Conservation (phyloP, 2,797 vertebrate genomes). For the Eutrigla gurnardus region DNA sequence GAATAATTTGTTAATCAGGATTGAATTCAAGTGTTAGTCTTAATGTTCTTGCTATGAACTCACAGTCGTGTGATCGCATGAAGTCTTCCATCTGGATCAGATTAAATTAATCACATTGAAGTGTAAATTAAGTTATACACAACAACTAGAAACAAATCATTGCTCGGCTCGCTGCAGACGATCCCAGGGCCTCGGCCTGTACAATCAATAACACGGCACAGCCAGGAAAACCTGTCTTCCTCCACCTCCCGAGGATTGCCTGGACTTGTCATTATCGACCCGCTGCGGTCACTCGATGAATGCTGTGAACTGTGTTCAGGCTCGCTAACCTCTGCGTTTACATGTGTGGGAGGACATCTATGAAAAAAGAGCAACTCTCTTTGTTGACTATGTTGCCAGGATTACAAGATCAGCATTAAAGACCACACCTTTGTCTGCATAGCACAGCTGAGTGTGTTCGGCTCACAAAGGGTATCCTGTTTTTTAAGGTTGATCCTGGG, state of each 20-base stretch:
- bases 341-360: conserved; percentile 65
- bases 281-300: conserved; percentile 51
- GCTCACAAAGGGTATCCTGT: conserved; percentile 70
- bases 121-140: neutral
- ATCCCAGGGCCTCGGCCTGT: conserved; percentile 25
- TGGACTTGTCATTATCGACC: conserved; percentile 70
- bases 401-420: conserved; percentile 67
- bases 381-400: conserved; percentile 77
- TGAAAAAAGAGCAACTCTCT: conserved; percentile 56
- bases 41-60: neutral
- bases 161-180: conserved; percentile 11
- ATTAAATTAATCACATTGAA: conserved; percentile 9
- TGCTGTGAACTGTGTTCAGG: conserved; percentile 30
- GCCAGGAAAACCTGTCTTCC: conserved; percentile 49
- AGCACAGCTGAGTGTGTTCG: conserved; percentile 61
- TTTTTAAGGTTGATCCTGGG: conserved; percentile 47
- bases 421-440: conserved; percentile 79
- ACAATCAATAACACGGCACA: conserved; percentile 37
- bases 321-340: conserved; percentile 40
- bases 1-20: too few species aligned
- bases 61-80: neutral
- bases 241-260: conserved; percentile 43
- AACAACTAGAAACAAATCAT: neutral
- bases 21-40: too few species aligned
- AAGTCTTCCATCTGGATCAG: neutral